A percentile compares a stretch with the other conserved stretches of the same genome.
These are phyloP conservation scores for Drosophila mauritiana DNA, from an alignment of 1,140 invertebrate genomes.

Conservation along the genomic window DNA sequence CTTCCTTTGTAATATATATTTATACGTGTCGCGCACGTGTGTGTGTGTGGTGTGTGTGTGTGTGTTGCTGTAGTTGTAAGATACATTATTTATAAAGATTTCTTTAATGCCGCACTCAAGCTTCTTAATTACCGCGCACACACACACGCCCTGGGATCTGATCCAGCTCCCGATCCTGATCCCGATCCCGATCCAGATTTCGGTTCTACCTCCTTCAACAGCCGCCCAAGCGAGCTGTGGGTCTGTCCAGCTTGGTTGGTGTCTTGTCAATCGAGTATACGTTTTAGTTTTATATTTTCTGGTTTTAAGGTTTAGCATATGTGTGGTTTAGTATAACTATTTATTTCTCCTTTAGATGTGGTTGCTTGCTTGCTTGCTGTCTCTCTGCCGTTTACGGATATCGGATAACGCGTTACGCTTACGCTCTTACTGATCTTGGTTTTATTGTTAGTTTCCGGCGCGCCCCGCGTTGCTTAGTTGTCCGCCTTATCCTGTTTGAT, in stretches of 20 bases:
- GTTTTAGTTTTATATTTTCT: constrained; percentile 68
- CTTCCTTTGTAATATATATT: constrained; percentile 72
- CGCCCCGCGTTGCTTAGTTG: constrained; percentile 68
- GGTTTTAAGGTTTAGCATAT: constrained; percentile 69
- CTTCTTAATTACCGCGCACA: constrained; percentile 23
- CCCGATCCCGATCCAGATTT: constrained; percentile 30
- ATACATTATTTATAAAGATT: constrained; percentile 61
- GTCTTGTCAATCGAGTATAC: constrained; percentile 81
- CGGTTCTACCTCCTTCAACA: constrained; percentile 37
- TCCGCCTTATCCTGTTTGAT: constrained; percentile 65
- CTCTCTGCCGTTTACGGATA: constrained; percentile 32
- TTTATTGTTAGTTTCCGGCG: constrained; percentile 57
- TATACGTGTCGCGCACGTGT: constrained; percentile 56
- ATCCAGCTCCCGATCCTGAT: constrained; percentile 28
- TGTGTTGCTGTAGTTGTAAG: constrained; percentile 30
- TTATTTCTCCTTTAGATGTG: constrained; percentile 32
- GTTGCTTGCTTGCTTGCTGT: background rate
- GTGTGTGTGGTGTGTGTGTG: constrained; percentile 31
- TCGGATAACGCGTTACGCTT: constrained; percentile 33
- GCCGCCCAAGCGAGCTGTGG: constrained; percentile 48
- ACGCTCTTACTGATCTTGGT: constrained; percentile 53
- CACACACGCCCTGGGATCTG: constrained; percentile 45
- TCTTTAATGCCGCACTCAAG: constrained; percentile 45
- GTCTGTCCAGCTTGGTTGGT: constrained; percentile 53
- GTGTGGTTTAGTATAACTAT: constrained; percentile 51